Percentiles rank a stretch among this genome's conserved stretches.
Conservation (phyloP, 2,888 invertebrate genomes). For the Andrena haemorrhoa region DNA sequence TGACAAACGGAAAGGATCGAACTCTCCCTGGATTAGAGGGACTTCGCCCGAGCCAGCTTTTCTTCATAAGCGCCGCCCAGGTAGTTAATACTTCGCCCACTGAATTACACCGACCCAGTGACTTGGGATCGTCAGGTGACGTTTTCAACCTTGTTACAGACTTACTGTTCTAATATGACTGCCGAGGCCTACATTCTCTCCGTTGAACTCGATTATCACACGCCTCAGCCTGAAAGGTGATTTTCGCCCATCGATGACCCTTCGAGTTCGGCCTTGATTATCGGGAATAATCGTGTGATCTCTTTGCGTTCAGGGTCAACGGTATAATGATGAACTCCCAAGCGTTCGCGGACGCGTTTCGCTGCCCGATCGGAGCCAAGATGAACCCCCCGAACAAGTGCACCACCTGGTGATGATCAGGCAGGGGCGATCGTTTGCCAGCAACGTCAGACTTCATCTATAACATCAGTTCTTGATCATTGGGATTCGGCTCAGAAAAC, state of each 20-base stretch:
- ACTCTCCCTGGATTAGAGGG: constrained; percentile 84
- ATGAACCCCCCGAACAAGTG: constrained; percentile 86
- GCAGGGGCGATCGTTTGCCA: constrained; percentile 44
- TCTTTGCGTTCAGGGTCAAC: constrained; percentile 82
- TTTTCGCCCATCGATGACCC: too few relatives aligned
- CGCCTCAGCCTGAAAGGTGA: constrained; percentile 86
- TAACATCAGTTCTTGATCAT: constrained; percentile 59
- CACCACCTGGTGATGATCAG: constrained; percentile 83
- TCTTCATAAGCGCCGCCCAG: constrained; percentile 86
- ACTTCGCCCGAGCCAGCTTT: constrained; percentile 85
- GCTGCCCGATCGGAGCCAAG: constrained; percentile 84
- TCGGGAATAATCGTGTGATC: not conserved
- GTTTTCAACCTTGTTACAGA: constrained; percentile 74
- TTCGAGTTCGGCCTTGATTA: too few relatives aligned
- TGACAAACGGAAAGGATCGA: constrained; percentile 81
- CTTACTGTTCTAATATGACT: constrained; percentile 86
- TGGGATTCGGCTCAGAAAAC: constrained; percentile 64
- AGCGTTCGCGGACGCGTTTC: constrained; percentile 85
- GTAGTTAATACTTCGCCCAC: constrained; percentile 69
- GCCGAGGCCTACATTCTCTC: constrained; percentile 86
- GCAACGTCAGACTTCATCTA: constrained; percentile 48
- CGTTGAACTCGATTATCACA: constrained; percentile 86
- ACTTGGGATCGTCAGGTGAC: not conserved
- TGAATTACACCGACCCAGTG: not conserved
- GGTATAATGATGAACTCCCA: constrained; percentile 86